Evolutionary conservation across 2,888 invertebrate species (phyloP).

Genomic region (Hofmannophila pseudospretella): DNA sequence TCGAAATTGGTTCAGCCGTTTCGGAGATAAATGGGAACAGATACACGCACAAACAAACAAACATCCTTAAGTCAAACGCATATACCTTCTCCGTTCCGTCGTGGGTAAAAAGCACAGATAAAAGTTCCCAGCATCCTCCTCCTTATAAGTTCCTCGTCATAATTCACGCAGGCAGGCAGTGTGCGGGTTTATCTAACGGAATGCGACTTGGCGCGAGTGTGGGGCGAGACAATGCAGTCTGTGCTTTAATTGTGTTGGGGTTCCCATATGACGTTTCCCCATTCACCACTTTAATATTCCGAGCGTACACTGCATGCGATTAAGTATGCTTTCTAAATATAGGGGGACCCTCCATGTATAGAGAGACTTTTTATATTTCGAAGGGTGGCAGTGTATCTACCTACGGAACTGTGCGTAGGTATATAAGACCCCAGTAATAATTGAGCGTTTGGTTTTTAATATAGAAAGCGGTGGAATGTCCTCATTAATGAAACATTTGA

Average conservation of each 20-base stretch:
- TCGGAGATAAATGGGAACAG: too few species aligned
- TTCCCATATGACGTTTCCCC: constrained; percentile 70
- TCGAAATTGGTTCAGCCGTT: too few species aligned
- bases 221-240: constrained; percentile 48
- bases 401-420: constrained; percentile 55
- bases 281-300: constrained; percentile 69
- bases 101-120: too few species aligned
- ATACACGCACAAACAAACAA: too few species aligned
- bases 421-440: constrained; percentile 63
- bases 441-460: constrained; percentile 39
- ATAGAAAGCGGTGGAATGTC: constrained; percentile 28
- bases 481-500: too few species aligned
- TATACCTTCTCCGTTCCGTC: too few species aligned
- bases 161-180: background rate
- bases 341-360: constrained; percentile 59
- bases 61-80: too few species aligned
- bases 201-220: constrained; percentile 26
- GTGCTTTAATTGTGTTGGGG: constrained; percentile 57
- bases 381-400: constrained; percentile 52
- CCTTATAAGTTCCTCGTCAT: too few species aligned
- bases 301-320: constrained; percentile 64
- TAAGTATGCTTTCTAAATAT: constrained; percentile 72
- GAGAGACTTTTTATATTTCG: constrained; percentile 49
- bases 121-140: too few species aligned
- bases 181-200: constrained; percentile 31